These are phyloP conservation scores for Apamea monoglypha DNA, from an alignment of 2,888 invertebrate genomes.

Conservation along the genomic window DNA sequence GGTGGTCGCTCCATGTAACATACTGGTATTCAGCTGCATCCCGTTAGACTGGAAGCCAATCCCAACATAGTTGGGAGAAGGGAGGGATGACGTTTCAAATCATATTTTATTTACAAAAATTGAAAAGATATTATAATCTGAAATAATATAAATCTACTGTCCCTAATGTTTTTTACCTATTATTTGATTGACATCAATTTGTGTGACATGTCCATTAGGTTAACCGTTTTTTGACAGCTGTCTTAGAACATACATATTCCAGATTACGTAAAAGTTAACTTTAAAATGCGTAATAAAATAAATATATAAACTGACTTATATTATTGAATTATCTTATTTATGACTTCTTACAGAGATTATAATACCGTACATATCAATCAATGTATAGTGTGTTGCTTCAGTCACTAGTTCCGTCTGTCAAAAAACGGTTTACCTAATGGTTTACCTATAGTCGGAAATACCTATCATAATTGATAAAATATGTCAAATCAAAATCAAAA, in stretches of 20 bases:
- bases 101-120: neutral
- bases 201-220: neutral
- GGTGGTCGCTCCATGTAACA: neutral
- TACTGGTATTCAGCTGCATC: neutral
- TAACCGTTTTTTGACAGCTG: too few relatives aligned
- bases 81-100: neutral
- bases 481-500: neutral
- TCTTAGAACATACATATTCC: too few relatives aligned
- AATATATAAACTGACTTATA: too few relatives aligned
- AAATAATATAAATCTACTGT: neutral
- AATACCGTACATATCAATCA: too few relatives aligned
- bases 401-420: too few relatives aligned
- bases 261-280: too few relatives aligned
- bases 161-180: neutral
- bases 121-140: neutral
- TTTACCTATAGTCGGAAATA: neutral
- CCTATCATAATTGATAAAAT: neutral
- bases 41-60: neutral
- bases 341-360: too few relatives aligned
- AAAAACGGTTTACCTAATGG: too few relatives aligned
- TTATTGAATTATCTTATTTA: too few relatives aligned
- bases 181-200: neutral
- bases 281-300: too few relatives aligned
- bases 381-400: too few relatives aligned
- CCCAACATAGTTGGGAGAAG: neutral